Percentiles rank a stretch among this genome's conserved stretches.
Conservation (phyloP, 2,888 invertebrate genomes). For the Achlya flavicornis region DNA sequence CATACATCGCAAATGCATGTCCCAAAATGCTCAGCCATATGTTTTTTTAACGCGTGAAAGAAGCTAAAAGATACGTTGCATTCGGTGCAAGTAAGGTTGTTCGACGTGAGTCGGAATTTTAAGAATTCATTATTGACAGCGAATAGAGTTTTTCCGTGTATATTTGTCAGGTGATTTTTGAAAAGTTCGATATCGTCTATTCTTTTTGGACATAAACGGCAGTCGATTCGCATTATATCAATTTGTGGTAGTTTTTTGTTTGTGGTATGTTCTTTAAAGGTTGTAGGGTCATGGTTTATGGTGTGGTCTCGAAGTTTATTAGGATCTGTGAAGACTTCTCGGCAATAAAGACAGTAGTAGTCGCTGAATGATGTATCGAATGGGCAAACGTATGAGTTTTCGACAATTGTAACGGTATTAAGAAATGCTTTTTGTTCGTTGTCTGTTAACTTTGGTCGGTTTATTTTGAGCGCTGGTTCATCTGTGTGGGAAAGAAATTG, state of each 20-base stretch:
- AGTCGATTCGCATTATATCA: conserved; percentile 64
- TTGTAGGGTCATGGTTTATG: conserved; percentile 55
- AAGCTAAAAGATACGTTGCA: conserved; percentile 52
- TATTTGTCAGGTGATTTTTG: conserved; percentile 51
- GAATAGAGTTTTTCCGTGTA: conserved; percentile 48
- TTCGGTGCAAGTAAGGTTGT: conserved; percentile 52
- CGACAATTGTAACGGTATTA: conserved; percentile 59
- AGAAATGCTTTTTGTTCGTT: conserved; percentile 47
- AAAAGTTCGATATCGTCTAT: conserved; percentile 55
- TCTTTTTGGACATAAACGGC: conserved; percentile 57
- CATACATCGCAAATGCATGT: conserved; percentile 72
- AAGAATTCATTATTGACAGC: conserved; percentile 56
- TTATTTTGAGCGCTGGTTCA: conserved; percentile 15
- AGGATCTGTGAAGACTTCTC: conserved; percentile 65
- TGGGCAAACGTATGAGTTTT: conserved; percentile 67
- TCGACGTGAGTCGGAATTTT: conserved; percentile 56
- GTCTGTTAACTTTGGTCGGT: conserved; percentile 27
- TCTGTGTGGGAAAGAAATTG: conserved; percentile 10
- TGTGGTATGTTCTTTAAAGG: conserved; percentile 51
- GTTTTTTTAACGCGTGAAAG: conserved; percentile 69
- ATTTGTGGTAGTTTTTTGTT: conserved; percentile 60
- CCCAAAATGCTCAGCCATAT: conserved; percentile 74
- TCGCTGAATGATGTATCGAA: conserved; percentile 69
- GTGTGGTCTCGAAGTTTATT: conserved; percentile 63
- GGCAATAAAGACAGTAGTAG: conserved; percentile 65